Base-by-base conservation (phyloP, 2,797 vertebrate genomes). In the Varecia variegata region DNA sequence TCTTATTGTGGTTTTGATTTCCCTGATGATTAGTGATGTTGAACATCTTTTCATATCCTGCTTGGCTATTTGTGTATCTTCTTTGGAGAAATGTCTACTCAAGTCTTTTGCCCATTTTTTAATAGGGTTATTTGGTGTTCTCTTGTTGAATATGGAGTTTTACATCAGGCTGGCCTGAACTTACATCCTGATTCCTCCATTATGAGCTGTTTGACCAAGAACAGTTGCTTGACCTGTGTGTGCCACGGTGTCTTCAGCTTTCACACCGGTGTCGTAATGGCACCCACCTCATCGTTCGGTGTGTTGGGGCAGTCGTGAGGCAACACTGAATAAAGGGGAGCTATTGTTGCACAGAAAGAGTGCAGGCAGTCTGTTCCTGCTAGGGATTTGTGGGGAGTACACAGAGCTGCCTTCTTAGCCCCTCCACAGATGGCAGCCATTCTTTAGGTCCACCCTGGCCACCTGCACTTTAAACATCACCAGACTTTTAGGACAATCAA, bases 211-310 rank as follows among this genome's bases (percentile, higher is more conserved):
- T 70, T 40, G 71, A 18, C 47, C 50, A 45, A 43, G 32, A 54
- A n/a, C n/a, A 23, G n/a, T n/a, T 27, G 27, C 21, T 20, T 17
- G 58, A 47, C 8, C 13, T 14, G 32, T 30, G 35, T 71, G 15
- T 50, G 52, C 27, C 32, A 10, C 25, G 15, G 32, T 43, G 6
- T 23, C 27, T 58, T 18, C 30, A 3, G 21, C 17, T 12, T 21
- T 40, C 13, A 2, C 58, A 4, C 0, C 0, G 14, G 32, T 0
- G 0, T 20, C 1, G 27, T 25, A 3, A 17, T 7, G 20, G 12
- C 15, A 2, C 27, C 81, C 17, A 12, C 50, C 20, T 32, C 11
- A 0, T 4, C 13, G 40, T 35, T 12, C 25, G 9, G 60, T n/a
- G 3, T 12, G 7, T 8, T 35, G 11, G n/a, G 10, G 27, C 13